These are phyloP conservation scores for Agapostemon virescens DNA, from an alignment of 2,888 invertebrate species.

Conservation along the genomic window DNA sequence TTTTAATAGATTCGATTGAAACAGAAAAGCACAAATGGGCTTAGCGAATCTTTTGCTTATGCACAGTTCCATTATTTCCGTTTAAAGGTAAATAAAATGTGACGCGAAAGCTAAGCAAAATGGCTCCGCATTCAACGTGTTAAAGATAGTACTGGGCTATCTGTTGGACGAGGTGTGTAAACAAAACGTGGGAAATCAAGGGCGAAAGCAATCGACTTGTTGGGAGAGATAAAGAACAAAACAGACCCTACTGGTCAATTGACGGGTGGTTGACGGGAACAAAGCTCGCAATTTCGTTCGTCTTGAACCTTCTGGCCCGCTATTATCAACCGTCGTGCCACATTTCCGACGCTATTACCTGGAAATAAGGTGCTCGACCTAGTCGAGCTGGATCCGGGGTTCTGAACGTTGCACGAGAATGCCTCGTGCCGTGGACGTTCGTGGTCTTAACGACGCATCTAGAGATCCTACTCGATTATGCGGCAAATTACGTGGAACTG, in stretches of 20 bases:
- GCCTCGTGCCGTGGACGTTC: neutral
- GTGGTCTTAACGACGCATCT: neutral
- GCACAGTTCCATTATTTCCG: too few species aligned
- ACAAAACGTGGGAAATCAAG: neutral
- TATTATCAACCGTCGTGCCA: constrained; percentile 32
- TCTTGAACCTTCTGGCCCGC: constrained; percentile 32
- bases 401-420: neutral
- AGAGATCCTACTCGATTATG: constrained; percentile 15
- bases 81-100: too few species aligned
- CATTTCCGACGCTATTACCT: constrained; percentile 41
- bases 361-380: constrained; percentile 51
- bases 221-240: neutral
- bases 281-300: constrained; percentile 76
- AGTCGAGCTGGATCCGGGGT: constrained; percentile 11
- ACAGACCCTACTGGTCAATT: constrained; percentile 22
- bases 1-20: too few species aligned
- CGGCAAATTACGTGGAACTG: neutral
- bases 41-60: too few species aligned
- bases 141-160: too few species aligned
- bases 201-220: neutral
- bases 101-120: too few species aligned
- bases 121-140: too few species aligned
- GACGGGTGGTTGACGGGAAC: constrained; percentile 73
- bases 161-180: too few species aligned
- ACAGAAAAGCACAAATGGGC: too few species aligned